Conservation (phyloP, 2,113 vertebrate genomes). For the Cranoglanis bouderius region DNA sequence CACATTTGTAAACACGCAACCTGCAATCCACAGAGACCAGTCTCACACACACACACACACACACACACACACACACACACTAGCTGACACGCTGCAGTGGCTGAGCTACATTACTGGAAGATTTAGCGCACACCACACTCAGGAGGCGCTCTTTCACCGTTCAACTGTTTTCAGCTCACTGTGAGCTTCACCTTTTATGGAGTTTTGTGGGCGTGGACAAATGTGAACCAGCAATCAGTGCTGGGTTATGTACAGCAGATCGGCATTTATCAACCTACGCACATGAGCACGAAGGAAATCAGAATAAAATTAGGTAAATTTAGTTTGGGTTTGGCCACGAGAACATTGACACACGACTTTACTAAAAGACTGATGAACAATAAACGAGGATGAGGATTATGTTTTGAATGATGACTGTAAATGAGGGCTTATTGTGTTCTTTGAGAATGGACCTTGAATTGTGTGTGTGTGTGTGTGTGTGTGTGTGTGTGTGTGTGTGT, state of each 20-base stretch:
- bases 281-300: not conserved
- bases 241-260: not conserved
- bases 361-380: not conserved
- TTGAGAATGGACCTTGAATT: not conserved
- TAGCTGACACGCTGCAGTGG: not conserved
- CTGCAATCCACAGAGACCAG: not conserved
- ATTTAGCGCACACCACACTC: not conserved
- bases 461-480: not conserved
- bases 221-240: not conserved
- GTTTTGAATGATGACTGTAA: not conserved
- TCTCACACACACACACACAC: not conserved
- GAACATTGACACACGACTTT: not conserved
- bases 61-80: not conserved
- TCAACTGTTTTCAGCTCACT: not conserved
- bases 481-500: not conserved
- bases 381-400: not conserved
- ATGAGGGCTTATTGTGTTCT: not conserved
- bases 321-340: not conserved
- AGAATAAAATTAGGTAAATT: not conserved
- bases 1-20: constrained; percentile 28
- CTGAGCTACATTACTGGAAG: not conserved
- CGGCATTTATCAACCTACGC: not conserved
- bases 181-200: not conserved
- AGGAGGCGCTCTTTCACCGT: not conserved
- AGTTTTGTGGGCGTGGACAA: not conserved